Evolutionary conservation across 37 sponge, comb jelly and placozoan genomes (phyloP).

Genomic region (Beroe forskalii): DNA sequence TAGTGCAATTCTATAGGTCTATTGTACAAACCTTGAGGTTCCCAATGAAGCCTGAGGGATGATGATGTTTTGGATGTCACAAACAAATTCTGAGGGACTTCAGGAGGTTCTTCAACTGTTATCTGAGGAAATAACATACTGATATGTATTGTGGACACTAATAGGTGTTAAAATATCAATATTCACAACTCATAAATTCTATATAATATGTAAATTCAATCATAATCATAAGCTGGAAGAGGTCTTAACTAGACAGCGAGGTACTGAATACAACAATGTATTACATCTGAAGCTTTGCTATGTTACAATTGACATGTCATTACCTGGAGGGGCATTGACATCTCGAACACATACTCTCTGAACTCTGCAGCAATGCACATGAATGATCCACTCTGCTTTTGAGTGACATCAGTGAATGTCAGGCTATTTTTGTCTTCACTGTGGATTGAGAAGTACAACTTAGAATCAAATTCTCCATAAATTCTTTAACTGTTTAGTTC

Average conservation of each 20-base stretch:
- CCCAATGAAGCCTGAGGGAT: background rate
- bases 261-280: background rate
- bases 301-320: too few species aligned
- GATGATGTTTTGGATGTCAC: background rate
- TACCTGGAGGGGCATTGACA: background rate
- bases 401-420: constrained; percentile 10
- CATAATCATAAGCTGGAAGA: background rate
- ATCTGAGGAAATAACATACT: too few species aligned
- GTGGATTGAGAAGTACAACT: too few species aligned
- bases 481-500: too few species aligned
- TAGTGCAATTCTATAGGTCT: too few species aligned
- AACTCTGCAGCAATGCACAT: background rate
- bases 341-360: constrained; percentile 11
- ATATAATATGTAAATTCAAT: too few species aligned
- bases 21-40: constrained; percentile 9
- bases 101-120: background rate
- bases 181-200: too few species aligned
- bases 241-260: background rate
- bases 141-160: too few species aligned
- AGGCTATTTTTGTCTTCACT: constrained; percentile 43
- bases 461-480: too few species aligned
- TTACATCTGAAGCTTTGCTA: too few species aligned
- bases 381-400: constrained; percentile 6
- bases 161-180: too few species aligned
- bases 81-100: background rate